Evolutionary conservation across 1,140 invertebrate species (phyloP).

Genomic region (Antheraea mylitta): DNA sequence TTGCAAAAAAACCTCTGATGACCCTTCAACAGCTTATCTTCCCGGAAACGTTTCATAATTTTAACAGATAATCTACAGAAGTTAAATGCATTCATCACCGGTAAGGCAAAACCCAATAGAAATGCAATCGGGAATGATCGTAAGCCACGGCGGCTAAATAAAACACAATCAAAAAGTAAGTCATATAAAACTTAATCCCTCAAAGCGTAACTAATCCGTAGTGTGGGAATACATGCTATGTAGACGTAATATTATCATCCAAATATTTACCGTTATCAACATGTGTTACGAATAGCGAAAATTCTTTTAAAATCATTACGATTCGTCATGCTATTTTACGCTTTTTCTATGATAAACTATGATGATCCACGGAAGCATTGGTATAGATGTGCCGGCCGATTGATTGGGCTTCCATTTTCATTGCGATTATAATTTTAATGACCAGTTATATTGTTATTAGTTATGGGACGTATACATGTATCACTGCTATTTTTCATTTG

Average conservation of each 20-base stretch:
- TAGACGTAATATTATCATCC: slow-evolving; percentile 26
- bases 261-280: slow-evolving; percentile 55
- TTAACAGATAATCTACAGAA: neutral
- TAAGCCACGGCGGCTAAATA: neutral
- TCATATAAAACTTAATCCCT: neutral
- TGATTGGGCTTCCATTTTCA: slow-evolving; percentile 60
- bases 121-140: neutral
- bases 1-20: no score
- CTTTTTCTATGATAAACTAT: slow-evolving; percentile 56
- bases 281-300: slow-evolving; percentile 44
- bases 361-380: slow-evolving; percentile 62
- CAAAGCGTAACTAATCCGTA: slow-evolving; percentile 44
- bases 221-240: slow-evolving; percentile 63
- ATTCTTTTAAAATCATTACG: slow-evolving; percentile 26
- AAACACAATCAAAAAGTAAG: neutral
- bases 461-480: no score
- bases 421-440: slow-evolving; percentile 40
- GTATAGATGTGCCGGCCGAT: slow-evolving; percentile 32
- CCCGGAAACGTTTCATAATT: neutral
- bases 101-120: neutral
- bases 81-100: neutral
- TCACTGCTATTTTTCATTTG: no score
- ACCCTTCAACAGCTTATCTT: neutral
- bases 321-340: slow-evolving; percentile 42
- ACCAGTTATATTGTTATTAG: slow-evolving; percentile 26